These are phyloP conservation scores for Ceratosolen solmsi DNA, from an alignment of 1,140 invertebrate species.

Conservation along the genomic window DNA sequence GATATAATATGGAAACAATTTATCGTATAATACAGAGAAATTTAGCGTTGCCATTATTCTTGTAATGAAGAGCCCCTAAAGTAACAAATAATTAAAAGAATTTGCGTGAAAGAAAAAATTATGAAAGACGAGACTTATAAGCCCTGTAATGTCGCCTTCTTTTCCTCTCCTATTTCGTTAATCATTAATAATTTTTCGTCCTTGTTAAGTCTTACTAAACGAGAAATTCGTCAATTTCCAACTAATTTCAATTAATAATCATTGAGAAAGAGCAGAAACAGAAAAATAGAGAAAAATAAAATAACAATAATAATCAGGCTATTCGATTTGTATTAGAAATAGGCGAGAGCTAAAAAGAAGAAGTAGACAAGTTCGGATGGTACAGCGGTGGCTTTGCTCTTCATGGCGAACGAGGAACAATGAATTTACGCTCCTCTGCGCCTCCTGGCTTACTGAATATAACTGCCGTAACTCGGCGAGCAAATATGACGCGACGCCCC, in stretches of 20 bases:
- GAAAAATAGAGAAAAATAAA: no score
- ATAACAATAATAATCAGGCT: neutral
- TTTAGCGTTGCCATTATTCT: no score
- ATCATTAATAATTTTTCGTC: neutral
- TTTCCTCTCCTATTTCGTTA: neutral
- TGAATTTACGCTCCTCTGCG: neutral
- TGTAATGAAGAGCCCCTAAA: neutral
- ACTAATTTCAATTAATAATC: neutral
- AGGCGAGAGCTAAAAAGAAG: neutral
- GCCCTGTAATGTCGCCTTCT: neutral
- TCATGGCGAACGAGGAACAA: neutral
- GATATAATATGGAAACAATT: no score
- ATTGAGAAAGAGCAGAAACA: neutral
- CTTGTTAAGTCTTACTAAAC: neutral
- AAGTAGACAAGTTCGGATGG: neutral
- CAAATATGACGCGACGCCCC: neutral
- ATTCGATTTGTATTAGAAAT: constrained; percentile 4
- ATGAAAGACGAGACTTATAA: neutral
- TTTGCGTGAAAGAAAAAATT: no score
- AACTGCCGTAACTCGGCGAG: constrained; percentile 1
- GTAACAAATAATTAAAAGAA: no score
- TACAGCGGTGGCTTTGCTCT: no score
- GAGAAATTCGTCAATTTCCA: neutral
- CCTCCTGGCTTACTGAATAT: neutral
- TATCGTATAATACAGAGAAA: no score